Evolutionary conservation across 1,140 invertebrate genomes (phyloP), one percentile per base, ranked within the genome.

Genomic region (Ruditapes philippinarum): DNA sequence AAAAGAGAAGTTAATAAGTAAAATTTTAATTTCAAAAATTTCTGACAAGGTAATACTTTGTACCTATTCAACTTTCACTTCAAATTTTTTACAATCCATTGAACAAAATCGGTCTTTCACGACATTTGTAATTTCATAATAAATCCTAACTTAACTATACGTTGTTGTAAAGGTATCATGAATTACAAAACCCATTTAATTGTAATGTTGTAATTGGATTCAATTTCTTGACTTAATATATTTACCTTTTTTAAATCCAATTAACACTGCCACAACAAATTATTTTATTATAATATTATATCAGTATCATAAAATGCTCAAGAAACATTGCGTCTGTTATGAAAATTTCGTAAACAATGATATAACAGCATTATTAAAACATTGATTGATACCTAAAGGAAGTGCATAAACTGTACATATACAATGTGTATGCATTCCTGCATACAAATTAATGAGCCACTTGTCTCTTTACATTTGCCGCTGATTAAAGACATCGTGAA

Each of bases 101-200:
- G 57, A n/a, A 28, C 33, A 70, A 70, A 70, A 38, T 70, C 65
- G 11, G 36, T 70, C 65, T 70, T 70, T 70, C 36, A 70, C 28
- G 65, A 70, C 65, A n/a, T 38, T 36, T 70, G 36, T 38, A 38
- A 70, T 70, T 38, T 70, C 28, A 70, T 70, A 70, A 70, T 70
- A 70, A 70, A 70, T 70, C 33, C 14, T 38, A 38, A 5, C 7
- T 70, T 22, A 70, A 70, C 38, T 70, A 70, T 4, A 70, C 7
- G 14, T 45, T 70, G 65, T 38, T 38, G 36, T 70, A 38, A n/a
- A 36, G 31, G 28, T 65, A 31, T 65, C 12, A 65, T 65, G 60
- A 65, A 65, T 33, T 28, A n/a, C n/a, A n/a, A n/a, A n/a, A n/a
- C n/a, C n/a, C n/a, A n/a, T n/a, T n/a, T n/a, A 62, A 28, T 70